Conservation (phyloP, 2,888 invertebrate species). For the Pseudococcus viburni region DNA sequence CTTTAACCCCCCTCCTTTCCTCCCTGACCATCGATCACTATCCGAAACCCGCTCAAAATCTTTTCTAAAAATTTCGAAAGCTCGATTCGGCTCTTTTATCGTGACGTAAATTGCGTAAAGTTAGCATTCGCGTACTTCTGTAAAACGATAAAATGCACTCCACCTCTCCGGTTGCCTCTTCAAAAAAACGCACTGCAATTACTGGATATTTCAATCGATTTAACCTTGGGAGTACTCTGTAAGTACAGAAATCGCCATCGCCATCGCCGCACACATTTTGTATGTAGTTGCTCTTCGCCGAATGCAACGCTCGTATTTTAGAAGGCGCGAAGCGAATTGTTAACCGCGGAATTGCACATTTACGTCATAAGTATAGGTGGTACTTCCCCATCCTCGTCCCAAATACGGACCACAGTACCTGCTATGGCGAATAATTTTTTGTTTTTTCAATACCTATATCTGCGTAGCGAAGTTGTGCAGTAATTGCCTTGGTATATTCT, state of each 20-base stretch:
- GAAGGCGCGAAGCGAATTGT: background rate
- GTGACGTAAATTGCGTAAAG: too few species aligned
- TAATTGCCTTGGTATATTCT: too few species aligned
- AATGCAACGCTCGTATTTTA: background rate
- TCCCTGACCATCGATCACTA: too few species aligned
- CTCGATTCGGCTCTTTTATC: too few species aligned
- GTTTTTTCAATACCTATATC: background rate
- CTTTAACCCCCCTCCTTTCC: too few species aligned
- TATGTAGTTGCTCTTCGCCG: background rate
- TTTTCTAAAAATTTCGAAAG: too few species aligned
- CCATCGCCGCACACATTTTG: background rate
- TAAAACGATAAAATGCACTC: slow-evolving; percentile 5
- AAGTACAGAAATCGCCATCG: background rate
- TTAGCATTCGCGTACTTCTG: too few species aligned
- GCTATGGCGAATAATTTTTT: background rate
- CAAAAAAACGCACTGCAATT: background rate
- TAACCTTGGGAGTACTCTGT: background rate
- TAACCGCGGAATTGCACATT: background rate
- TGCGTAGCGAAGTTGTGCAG: too few species aligned
- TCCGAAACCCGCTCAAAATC: too few species aligned
- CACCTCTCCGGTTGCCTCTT: slow-evolving; percentile 2
- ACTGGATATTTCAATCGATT: slow-evolving; percentile 16
- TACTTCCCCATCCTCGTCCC: too few species aligned
- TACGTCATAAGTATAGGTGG: too few species aligned
- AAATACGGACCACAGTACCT: background rate